phyloP scores from a whole-genome alignment of 1,140 invertebrate species.

The Batillaria attramentaria region DNA sequence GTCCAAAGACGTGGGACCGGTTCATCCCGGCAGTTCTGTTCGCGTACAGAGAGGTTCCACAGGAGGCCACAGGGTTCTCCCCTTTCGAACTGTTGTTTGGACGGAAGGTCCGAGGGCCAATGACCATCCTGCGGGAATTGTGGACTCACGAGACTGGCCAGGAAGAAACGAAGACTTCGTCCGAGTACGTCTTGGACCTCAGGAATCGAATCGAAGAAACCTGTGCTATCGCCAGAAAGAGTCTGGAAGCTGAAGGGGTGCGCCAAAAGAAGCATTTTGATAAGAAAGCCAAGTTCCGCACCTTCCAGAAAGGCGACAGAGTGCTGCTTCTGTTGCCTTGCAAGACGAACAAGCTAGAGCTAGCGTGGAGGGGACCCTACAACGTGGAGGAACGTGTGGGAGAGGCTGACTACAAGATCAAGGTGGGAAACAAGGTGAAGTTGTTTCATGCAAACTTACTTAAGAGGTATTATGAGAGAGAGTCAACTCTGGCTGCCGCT shows the following conservation, averaged over 20 bases:
- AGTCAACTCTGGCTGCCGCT: no score
- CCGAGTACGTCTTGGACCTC: slow-evolving; percentile 32
- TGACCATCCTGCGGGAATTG: slow-evolving; percentile 44
- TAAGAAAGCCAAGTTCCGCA: slow-evolving; percentile 15
- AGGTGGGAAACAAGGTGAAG: not conserved
- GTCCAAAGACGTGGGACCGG: slow-evolving; percentile 61
- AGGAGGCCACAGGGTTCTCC: slow-evolving; percentile 26
- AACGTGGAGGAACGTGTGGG: not conserved
- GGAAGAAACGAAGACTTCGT: slow-evolving; percentile 39
- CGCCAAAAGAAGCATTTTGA: slow-evolving; percentile 22
- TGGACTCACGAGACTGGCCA: slow-evolving; percentile 43
- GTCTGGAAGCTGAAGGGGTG: not conserved
- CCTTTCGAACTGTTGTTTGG: slow-evolving; percentile 34
- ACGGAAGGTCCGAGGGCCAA: slow-evolving; percentile 22
- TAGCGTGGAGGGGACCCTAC: slow-evolving; percentile 39
- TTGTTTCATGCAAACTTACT: slow-evolving; percentile 4
- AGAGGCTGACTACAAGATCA: not conserved
- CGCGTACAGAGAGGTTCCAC: slow-evolving; percentile 33
- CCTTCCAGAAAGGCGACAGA: slow-evolving; percentile 36
- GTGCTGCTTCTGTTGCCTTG: slow-evolving; percentile 38
- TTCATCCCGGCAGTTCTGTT: slow-evolving; percentile 42
- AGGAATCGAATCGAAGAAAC: not conserved
- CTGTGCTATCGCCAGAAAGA: slow-evolving; percentile 32
- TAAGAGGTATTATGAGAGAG: no score
- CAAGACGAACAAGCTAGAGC: slow-evolving; percentile 37